Percentiles rank a stretch among this genome's conserved stretches.
Conservation (phyloP, 2,888 invertebrate genomes). For the Mystacides longicornis region DNA sequence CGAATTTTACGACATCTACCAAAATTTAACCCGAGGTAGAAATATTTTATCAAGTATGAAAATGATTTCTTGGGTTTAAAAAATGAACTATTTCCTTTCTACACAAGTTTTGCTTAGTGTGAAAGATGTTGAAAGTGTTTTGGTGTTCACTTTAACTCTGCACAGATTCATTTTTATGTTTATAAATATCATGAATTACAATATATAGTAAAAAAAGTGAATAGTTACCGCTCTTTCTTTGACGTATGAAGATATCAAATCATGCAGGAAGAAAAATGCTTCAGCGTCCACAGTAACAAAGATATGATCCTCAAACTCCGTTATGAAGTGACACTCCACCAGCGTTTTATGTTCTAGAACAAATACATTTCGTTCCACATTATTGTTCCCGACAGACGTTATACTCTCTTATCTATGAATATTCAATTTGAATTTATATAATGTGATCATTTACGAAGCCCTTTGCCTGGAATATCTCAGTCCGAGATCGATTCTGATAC, state of each 20-base stretch:
- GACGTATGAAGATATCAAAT: conserved; percentile 93
- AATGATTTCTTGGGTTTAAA: background rate
- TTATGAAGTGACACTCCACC: conserved; percentile 95
- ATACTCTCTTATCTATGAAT: too few relatives aligned
- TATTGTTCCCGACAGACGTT: too few relatives aligned
- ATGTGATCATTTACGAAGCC: too few relatives aligned
- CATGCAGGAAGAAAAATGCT: conserved; percentile 96
- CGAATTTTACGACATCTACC: too few relatives aligned
- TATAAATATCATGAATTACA: background rate
- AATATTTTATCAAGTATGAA: too few relatives aligned
- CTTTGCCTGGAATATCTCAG: too few relatives aligned
- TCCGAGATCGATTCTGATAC: too few relatives aligned
- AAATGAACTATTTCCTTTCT: background rate
- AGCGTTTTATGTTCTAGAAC: conserved; percentile 68
- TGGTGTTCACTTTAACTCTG: background rate
- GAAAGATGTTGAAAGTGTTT: background rate
- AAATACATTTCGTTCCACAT: too few relatives aligned
- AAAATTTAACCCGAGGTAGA: too few relatives aligned
- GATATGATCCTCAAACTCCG: conserved; percentile 97
- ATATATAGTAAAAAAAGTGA: conserved; percentile 21
- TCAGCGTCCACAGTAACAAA: conserved; percentile 97
- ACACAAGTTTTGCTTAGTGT: background rate
- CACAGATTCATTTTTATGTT: background rate
- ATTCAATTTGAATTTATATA: too few relatives aligned
- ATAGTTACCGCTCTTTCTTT: conserved; percentile 70